These are phyloP conservation scores for Epinephelus moara DNA, from an alignment of 2,113 vertebrate species.

Conservation along the genomic window DNA sequence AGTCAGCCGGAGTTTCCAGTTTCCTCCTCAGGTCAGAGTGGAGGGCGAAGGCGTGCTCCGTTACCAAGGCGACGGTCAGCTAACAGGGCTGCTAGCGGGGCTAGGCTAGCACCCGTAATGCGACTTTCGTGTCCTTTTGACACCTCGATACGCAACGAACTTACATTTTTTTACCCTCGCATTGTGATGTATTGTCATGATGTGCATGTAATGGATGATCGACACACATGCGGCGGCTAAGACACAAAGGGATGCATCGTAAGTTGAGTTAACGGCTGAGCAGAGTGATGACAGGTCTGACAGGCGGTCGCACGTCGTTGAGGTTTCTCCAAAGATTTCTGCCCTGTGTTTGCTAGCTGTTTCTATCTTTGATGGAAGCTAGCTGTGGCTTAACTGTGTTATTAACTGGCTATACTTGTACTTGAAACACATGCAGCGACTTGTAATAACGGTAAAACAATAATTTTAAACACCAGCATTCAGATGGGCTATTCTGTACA, in stretches of 20 bases:
- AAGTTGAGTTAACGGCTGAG: slow-evolving; percentile 60
- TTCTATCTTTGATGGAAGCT: background rate
- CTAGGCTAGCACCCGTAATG: slow-evolving; percentile 48
- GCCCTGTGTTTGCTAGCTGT: background rate
- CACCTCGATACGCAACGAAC: background rate
- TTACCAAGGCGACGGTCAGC: slow-evolving; percentile 84
- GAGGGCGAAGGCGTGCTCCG: slow-evolving; percentile 83
- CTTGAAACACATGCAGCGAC: no score
- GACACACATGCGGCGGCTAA: slow-evolving; percentile 32
- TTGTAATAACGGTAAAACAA: no score
- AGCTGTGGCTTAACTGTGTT: background rate
- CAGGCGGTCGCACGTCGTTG: background rate
- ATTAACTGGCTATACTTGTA: no score
- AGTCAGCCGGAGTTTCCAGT: slow-evolving; percentile 47
- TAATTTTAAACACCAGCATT: no score
- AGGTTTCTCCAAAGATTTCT: background rate
- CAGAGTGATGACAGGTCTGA: slow-evolving; percentile 6
- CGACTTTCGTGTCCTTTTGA: background rate
- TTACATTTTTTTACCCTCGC: background rate
- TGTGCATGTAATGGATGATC: slow-evolving; percentile 32
- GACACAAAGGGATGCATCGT: slow-evolving; percentile 74
- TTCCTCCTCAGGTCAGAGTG: slow-evolving; percentile 81
- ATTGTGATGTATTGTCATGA: slow-evolving; percentile 33
- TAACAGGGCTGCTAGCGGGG: slow-evolving; percentile 72
- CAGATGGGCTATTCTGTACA: no score